Percentiles rank a stretch among this genome's conserved stretches.
These are phyloP conservation scores for Paracyclopina nana DNA, from an alignment of 1,140 invertebrate species.

Conservation along the genomic window DNA sequence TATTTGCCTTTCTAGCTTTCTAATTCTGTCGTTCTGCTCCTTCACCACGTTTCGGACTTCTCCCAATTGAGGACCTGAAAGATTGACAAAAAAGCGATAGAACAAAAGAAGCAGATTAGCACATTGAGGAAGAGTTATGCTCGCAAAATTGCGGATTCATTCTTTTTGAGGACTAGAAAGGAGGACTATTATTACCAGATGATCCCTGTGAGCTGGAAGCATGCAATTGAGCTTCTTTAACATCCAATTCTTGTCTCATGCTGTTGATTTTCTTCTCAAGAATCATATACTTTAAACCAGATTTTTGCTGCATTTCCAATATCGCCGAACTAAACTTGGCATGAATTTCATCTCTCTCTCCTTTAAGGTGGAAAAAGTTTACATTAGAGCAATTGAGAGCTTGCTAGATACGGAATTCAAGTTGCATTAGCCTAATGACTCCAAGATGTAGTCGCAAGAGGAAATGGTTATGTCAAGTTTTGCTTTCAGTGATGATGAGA, in stretches of 20 bases:
- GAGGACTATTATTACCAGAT: neutral
- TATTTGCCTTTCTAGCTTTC: neutral
- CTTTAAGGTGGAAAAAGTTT: conserved; percentile 5
- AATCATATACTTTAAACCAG: conserved; percentile 9
- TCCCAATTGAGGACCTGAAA: neutral
- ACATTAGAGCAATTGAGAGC: neutral
- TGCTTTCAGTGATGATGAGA: too few relatives aligned
- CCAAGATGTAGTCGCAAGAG: too few relatives aligned
- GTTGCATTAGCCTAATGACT: neutral
- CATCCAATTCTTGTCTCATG: conserved; percentile 8
- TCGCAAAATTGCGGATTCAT: too few relatives aligned
- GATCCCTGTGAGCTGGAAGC: neutral
- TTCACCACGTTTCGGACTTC: neutral
- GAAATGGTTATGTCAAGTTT: too few relatives aligned
- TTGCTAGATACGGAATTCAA: neutral
- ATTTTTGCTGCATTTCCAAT: conserved; percentile 14
- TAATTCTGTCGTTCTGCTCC: neutral
- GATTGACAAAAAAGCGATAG: neutral
- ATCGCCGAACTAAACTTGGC: conserved; percentile 12
- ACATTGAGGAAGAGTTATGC: neutral
- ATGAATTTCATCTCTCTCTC: conserved; percentile 15
- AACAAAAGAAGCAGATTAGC: neutral
- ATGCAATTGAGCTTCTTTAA: conserved; percentile 7
- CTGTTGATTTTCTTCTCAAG: conserved; percentile 14
- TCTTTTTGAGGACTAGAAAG: too few relatives aligned